Base-by-base conservation (phyloP, 2,113 vertebrate genomes). In the Tachysurus fulvidraco region DNA sequence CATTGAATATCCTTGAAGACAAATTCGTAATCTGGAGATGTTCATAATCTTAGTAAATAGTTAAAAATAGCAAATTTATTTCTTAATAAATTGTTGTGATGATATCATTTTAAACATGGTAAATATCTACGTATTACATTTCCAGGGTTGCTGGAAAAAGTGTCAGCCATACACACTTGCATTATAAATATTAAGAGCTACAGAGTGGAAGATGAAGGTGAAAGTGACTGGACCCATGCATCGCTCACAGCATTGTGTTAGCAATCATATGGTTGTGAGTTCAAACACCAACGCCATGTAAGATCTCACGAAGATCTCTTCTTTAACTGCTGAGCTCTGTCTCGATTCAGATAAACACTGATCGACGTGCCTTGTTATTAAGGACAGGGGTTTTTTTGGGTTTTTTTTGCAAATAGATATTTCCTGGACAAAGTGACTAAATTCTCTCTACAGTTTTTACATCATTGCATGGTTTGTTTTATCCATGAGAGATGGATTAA, bases 221-320 rank as follows among this genome's bases (percentile, higher is more conserved):
- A 80, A 16, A 52, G 57, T 52, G 60, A 79, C 13, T 62, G 74
- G 74, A 54, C 60, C 44, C 71, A 50, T 85, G 83, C 71, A 85
- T 23, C 14, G 55, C 67, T 44, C 28, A 71, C 19, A 71, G 65
- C 46, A 50, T 44, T 62, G n/a, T 86, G 89, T 69, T 36, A 41
- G 67, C 67, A 41, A 19, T 74, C 44, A 54, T 13, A 28, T 16
- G 74, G 25, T 77, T 77, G 52, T 55, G 76, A 79, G 52, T 10
- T 79, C 25, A 79, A 57, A 57, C 36, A 21, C 17, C 52, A 78
- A 78, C 28, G 76, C 21, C 21, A 50, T 25, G 9, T 76, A 44
- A 50, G 69, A 44, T 23, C 69, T 44, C 41, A 44, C 1, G 4
- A 17, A 73, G 17, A 9, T 2, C 19, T 44, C 21, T 17, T 2